Base-by-base conservation (phyloP, 2,113 vertebrate genomes). In the Leptosomus discolor region DNA sequence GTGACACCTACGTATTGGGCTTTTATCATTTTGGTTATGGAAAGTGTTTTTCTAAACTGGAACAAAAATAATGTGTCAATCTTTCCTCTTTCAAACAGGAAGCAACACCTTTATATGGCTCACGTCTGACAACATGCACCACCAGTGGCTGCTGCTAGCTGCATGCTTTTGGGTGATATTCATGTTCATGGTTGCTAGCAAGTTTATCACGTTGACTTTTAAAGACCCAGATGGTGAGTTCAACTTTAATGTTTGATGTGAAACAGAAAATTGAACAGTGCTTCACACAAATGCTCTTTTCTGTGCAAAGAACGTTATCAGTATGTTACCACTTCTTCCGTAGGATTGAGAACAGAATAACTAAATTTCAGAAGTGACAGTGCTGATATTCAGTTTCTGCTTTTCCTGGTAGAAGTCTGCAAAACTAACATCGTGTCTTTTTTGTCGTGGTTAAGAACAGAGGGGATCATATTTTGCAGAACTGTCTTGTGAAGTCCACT, bases 111-210 rank as follows among this genome's bases (percentile, higher is more conserved):
- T 95, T 98, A 96, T 96, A 97, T 98, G 98, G 97, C 97, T 96
- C 85, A 34, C 21, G 21, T 82, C 75, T 96, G 97, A 97, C 98
- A 99, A 98, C 97, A 99, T 99, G 99, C 99, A 99, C 98, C 99
- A 99, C 96, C 99, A 98, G 98, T 99, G 99, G 99, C 98, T 99
- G 96, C 98, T 99, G 96, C 98, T 99, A 88, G 99, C 99, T 81
- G 99, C 98, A 60, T 99, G 99, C 97, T 99, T 99, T 96, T 99
- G 99, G 99, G 99, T 99, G 96, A 98, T 99, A 97, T 99, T 99
- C 97, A 99, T 99, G 98, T 99, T 99, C 88, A 98, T 99, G 98
- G 99, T 99, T 80, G 98, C 98, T 95, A 99, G 99, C 98, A 99
- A 99, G 96, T 99, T 99, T 96, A 99, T 99, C 98, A 99, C 98